phyloP scores from a whole-genome alignment of 2,797 vertebrate species.

The Gallirallus australis region DNA sequence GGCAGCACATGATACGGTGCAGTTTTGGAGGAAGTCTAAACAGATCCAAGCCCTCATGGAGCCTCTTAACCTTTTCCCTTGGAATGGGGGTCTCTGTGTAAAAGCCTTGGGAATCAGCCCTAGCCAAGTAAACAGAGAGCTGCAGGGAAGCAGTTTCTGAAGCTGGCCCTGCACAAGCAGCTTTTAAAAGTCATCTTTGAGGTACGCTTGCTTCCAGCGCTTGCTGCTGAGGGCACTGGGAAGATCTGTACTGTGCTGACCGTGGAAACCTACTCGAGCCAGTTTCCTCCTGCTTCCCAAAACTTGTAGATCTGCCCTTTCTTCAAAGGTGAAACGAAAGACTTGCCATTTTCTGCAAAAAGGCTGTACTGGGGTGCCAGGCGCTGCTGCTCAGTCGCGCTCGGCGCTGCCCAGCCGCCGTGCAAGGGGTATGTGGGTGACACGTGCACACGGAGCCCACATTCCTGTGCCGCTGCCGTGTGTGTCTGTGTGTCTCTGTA shows the following conservation, averaged over 20 bases:
- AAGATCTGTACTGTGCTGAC: background rate
- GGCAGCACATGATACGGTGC: background rate
- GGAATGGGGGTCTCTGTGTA: background rate
- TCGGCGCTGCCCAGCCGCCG: background rate
- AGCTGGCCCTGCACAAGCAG: background rate
- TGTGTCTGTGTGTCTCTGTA: background rate
- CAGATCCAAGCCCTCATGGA: background rate
- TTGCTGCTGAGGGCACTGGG: background rate
- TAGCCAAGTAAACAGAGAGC: background rate
- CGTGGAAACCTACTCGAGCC: background rate
- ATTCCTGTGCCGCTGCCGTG: background rate
- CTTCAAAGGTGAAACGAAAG: background rate
- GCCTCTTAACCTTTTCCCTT: background rate
- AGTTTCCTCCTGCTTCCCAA: background rate
- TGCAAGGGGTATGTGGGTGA: too few relatives aligned
- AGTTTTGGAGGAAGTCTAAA: background rate
- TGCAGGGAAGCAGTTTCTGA: background rate
- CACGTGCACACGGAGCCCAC: too few relatives aligned
- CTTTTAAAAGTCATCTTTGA: background rate
- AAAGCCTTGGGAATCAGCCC: background rate
- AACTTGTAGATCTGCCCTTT: background rate
- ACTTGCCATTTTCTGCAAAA: background rate
- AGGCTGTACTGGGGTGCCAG: background rate
- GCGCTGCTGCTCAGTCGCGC: background rate
- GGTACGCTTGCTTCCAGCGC: background rate